A percentile compares a stretch with the other conserved stretches of the same genome.
phyloP scores from a whole-genome alignment of 2,888 invertebrate genomes.

The Punctoribates punctum region DNA sequence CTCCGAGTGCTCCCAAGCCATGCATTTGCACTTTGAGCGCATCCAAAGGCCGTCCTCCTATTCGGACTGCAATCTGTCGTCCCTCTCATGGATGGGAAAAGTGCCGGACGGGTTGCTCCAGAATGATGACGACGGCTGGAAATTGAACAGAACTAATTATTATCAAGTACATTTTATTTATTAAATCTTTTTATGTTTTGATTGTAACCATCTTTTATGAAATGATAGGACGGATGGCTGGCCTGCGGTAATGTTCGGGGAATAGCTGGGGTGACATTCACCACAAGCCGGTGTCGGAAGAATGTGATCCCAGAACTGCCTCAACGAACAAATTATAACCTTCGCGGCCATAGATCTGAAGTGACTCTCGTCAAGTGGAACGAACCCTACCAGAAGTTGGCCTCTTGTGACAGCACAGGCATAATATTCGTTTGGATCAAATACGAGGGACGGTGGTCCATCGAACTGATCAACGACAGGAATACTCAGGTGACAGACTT shows the following conservation, averaged over 20 bases:
- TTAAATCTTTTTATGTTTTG: slow-evolving; percentile 52
- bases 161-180: slow-evolving; percentile 6
- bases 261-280: slow-evolving; percentile 92
- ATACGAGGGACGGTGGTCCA: slow-evolving; percentile 97
- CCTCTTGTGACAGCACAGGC: slow-evolving; percentile 94
- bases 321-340: slow-evolving; percentile 88
- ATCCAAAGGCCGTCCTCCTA: slow-evolving; percentile 63
- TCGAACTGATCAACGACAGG: slow-evolving; percentile 96
- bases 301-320: slow-evolving; percentile 60
- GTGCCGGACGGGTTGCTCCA: slow-evolving; percentile 85
- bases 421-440: slow-evolving; percentile 99
- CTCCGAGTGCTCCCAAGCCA: slow-evolving; percentile 52
- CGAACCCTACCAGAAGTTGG: slow-evolving; percentile 94
- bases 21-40: slow-evolving; percentile 95
- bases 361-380: slow-evolving; percentile 96
- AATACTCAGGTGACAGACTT: slow-evolving; percentile 91
- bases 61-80: slow-evolving; percentile 88
- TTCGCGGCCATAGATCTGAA: slow-evolving; percentile 92
- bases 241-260: slow-evolving; percentile 91
- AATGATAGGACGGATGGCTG: slow-evolving; percentile 81
- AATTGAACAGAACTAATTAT: slow-evolving; percentile 78
- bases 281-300: slow-evolving; percentile 68
- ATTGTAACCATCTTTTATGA: no score
- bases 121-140: slow-evolving; percentile 85
- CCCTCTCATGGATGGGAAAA: slow-evolving; percentile 97